Conservation (phyloP, 2,888 invertebrate species). For the Phalangium opilio region DNA sequence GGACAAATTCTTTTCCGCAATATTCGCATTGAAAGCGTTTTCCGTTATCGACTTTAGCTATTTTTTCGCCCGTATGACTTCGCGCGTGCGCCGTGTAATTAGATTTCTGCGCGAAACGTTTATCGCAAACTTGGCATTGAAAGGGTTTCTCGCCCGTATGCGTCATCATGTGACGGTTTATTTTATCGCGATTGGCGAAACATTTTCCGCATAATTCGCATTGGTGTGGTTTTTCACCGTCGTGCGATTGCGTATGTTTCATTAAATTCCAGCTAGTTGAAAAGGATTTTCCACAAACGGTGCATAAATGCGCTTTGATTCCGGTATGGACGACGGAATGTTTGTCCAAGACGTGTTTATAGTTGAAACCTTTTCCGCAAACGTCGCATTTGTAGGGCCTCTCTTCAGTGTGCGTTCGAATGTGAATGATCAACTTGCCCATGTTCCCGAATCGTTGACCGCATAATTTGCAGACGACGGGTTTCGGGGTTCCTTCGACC, state of each 20-base stretch:
- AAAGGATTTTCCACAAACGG: slow-evolving; percentile 2
- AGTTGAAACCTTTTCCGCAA: background rate
- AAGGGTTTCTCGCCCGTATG: slow-evolving; percentile 6
- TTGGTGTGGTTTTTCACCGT: slow-evolving; percentile 47
- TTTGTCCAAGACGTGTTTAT: too few relatives aligned
- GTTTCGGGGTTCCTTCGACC: too few relatives aligned
- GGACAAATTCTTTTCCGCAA: too few relatives aligned
- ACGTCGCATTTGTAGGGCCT: background rate
- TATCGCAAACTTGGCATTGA: slow-evolving; percentile 2
- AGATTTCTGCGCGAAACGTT: background rate
- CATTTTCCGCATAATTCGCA: slow-evolving; percentile 57
- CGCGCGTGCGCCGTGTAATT: background rate
- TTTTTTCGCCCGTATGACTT: background rate
- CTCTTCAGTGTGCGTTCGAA: too few relatives aligned
- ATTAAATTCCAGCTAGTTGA: slow-evolving; percentile 9
- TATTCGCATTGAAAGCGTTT: too few relatives aligned
- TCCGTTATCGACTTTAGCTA: slow-evolving; percentile 1
- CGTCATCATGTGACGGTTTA: background rate
- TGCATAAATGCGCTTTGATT: background rate
- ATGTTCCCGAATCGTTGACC: slow-evolving; percentile 27
- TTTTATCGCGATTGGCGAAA: slow-evolving; percentile 32
- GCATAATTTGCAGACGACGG: slow-evolving; percentile 29
- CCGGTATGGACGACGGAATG: slow-evolving; percentile 3
- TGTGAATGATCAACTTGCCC: too few relatives aligned
- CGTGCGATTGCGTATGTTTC: slow-evolving; percentile 42